phyloP scores from a whole-genome alignment of 2,888 invertebrate species.

The Empis livida region DNA sequence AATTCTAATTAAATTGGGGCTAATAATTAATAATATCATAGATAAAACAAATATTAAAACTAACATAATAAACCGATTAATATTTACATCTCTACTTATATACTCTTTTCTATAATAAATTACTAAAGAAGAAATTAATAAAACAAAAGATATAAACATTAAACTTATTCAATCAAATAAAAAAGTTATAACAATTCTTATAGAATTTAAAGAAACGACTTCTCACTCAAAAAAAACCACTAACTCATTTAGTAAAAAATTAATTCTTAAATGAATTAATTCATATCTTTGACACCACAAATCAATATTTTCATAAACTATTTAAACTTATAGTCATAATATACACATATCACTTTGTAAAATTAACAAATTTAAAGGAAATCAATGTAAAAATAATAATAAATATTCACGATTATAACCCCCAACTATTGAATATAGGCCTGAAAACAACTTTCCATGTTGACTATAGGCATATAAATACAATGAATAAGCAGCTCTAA shows the following conservation, averaged over 20 bases:
- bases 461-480: constrained; percentile 50
- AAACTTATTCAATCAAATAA: constrained; percentile 52
- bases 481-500: constrained; percentile 51
- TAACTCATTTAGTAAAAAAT: constrained; percentile 39
- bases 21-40: constrained; percentile 54
- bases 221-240: constrained; percentile 43
- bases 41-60: constrained; percentile 52
- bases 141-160: constrained; percentile 50
- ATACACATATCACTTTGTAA: constrained; percentile 41
- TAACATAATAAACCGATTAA: constrained; percentile 50
- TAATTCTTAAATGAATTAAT: constrained; percentile 35
- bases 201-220: constrained; percentile 40
- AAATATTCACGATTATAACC: constrained; percentile 44
- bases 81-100: constrained; percentile 44
- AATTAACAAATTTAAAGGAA: constrained; percentile 49
- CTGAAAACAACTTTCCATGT: constrained; percentile 43
- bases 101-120: constrained; percentile 51
- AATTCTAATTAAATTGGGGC: constrained; percentile 55
- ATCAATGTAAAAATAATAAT: constrained; percentile 47
- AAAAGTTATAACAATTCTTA: constrained; percentile 39
- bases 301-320: constrained; percentile 55
- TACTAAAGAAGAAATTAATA: constrained; percentile 52
- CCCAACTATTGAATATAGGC: constrained; percentile 39
- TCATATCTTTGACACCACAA: constrained; percentile 51
- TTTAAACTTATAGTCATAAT: constrained; percentile 43